Base-by-base conservation (phyloP, 1,140 invertebrate species). In the Schlechtendalia chinensis region DNA sequence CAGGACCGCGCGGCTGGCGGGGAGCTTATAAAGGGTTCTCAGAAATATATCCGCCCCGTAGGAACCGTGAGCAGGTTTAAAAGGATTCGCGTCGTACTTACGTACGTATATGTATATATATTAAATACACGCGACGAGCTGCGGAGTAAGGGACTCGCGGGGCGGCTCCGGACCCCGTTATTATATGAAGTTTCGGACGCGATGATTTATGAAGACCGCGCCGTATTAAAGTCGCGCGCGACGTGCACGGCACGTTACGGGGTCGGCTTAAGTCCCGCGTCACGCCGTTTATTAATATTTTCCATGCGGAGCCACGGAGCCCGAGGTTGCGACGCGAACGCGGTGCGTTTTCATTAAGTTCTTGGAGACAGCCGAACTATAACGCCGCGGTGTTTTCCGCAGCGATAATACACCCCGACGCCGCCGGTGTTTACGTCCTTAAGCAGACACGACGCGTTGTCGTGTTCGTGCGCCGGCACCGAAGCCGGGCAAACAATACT, bases 121-220 rank as follows among this genome's bases (percentile, higher is more conserved):
- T 39, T 4, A 4, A 39, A 3, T 39, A 8, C 8, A 39, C 3
- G 19, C 54, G 27, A 16, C 29, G 29, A 32, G 72, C 6, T 24
- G 54, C 17, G 10, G 24, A 1, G 50, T 24, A 24, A 32, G 27
- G 11, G 47, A 72, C 22, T 59, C 16, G 58, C 14, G 5, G 32
- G 1, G 11, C 11, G 63, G 32, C 16, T 58, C 19, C 32, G 53
- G 19, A 32, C 74, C 54, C n/a, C 8, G 8, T 79, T 79, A 79
- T 79, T 79, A 79, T 50, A 50, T 75, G 56, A 29, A 59, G 71
- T 74, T 74, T 74, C 32, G 58, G 75, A 79, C 22, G 56, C 75
- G 75, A 79, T 79, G 75, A 79, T 79, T 79, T 79, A 79, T 79
- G 75, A 79, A 79, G 75, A 79, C 75, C 75, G 75, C 39, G 75